Conservation (phyloP, 2,113 vertebrate species). For the Nyctereutes procyonoides region DNA sequence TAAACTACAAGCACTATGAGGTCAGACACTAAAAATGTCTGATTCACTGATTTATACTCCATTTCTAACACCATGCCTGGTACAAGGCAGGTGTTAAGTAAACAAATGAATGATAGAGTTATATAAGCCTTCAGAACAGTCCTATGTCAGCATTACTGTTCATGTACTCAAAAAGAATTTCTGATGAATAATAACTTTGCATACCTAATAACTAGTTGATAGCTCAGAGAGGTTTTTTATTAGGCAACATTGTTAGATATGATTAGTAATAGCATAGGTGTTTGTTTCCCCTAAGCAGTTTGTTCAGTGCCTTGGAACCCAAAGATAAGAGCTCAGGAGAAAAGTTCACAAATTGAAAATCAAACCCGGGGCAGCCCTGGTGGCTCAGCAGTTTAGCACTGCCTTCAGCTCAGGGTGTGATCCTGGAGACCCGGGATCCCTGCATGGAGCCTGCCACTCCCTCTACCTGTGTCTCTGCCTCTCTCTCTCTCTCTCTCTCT, state of each 20-base stretch:
- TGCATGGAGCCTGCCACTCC: too few relatives aligned
- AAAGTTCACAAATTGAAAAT: slow-evolving; percentile 24
- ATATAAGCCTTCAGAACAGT: background rate
- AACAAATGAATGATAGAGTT: background rate
- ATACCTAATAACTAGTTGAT: background rate
- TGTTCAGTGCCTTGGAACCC: background rate
- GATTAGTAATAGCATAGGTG: background rate
- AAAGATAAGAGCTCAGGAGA: slow-evolving; percentile 18
- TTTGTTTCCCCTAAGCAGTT: background rate
- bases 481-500: too few relatives aligned
- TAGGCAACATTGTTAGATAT: background rate
- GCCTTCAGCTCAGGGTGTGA: too few relatives aligned
- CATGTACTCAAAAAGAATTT: background rate
- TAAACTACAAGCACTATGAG: background rate
- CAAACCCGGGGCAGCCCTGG: background rate
- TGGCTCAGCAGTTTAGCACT: too few relatives aligned
- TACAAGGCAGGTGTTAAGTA: background rate
- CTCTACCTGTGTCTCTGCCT: too few relatives aligned
- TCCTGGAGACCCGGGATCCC: too few relatives aligned
- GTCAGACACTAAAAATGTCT: background rate
- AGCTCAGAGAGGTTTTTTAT: background rate
- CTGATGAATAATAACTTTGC: background rate
- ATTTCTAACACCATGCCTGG: background rate
- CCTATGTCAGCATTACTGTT: background rate
- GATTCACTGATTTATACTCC: background rate